These are phyloP conservation scores for Galeopsomyia nigrocyanea DNA, from an alignment of 2,888 invertebrate genomes.

Conservation along the genomic window DNA sequence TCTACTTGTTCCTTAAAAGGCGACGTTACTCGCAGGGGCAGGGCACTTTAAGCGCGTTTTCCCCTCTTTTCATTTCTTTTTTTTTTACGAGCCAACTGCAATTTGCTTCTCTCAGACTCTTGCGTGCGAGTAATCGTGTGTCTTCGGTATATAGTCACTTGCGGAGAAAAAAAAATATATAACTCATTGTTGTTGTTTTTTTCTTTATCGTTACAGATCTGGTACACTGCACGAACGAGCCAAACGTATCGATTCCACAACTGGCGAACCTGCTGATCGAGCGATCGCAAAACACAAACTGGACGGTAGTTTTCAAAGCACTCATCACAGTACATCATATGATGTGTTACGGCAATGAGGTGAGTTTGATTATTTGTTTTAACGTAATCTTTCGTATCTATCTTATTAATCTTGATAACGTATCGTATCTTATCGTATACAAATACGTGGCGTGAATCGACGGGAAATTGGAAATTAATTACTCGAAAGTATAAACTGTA, in stretches of 20 bases:
- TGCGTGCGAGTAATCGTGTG: no score
- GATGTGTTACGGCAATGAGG: conserved; percentile 99
- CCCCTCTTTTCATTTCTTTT: no score
- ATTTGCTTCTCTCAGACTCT: no score
- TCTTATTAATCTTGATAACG: neutral
- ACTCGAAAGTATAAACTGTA: no score
- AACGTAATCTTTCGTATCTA: neutral
- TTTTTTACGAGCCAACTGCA: no score
- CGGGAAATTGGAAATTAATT: no score
- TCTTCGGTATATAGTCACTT: no score
- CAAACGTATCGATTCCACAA: conserved; percentile 99
- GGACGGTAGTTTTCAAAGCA: conserved; percentile 99
- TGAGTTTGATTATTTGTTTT: conserved; percentile 68
- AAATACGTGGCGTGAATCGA: no score
- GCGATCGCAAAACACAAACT: conserved; percentile 96
- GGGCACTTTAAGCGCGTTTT: no score
- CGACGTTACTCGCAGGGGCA: no score
- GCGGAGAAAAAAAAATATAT: neutral
- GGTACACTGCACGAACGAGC: conserved; percentile 99
- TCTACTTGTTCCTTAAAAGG: no score
- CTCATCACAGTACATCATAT: conserved; percentile 98
- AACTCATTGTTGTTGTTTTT: neutral
- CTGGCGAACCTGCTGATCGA: conserved; percentile 98
- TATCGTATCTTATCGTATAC: no score
- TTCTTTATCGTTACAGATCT: conserved; percentile 82